phyloP scores from a whole-genome alignment of 2,888 invertebrate genomes.

The Tetragnatha montana region DNA sequence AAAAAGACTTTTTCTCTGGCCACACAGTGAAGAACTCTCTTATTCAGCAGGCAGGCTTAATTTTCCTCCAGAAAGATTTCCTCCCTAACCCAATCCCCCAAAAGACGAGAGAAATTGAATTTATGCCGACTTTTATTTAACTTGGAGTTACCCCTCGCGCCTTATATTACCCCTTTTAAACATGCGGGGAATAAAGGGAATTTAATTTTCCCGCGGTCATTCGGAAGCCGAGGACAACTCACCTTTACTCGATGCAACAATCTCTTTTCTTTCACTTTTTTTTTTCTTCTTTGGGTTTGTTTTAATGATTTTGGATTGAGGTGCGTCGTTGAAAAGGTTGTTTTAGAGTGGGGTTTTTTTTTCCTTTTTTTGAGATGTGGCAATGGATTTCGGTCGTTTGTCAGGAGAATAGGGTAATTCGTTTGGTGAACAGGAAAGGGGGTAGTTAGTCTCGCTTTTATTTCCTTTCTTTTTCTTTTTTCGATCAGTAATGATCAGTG shows the following conservation, averaged over 20 bases:
- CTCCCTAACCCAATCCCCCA: slow-evolving; percentile 1
- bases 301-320: slow-evolving; percentile 27
- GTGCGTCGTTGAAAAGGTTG: slow-evolving; percentile 16
- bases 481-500: too few relatives aligned
- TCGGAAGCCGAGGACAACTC: slow-evolving; percentile 6
- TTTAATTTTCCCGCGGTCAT: slow-evolving; percentile 60
- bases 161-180: slow-evolving; percentile 49
- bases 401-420: too few relatives aligned
- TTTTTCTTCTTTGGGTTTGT: slow-evolving; percentile 22
- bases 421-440: too few relatives aligned
- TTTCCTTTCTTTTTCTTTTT: too few relatives aligned
- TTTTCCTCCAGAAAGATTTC: background rate
- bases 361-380: background rate
- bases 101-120: slow-evolving; percentile 46
- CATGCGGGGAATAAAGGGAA: slow-evolving; percentile 38
- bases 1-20: background rate
- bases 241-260: background rate
- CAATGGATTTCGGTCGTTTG: too few relatives aligned
- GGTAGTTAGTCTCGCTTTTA: too few relatives aligned
- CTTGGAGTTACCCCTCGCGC: slow-evolving; percentile 41
- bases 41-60: slow-evolving; percentile 17
- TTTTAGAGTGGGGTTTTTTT: slow-evolving; percentile 27
- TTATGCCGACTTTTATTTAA: slow-evolving; percentile 56
- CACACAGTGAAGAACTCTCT: background rate
- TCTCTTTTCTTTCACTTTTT: background rate